These are phyloP conservation scores for Stercorarius parasiticus DNA, from an alignment of 2,113 vertebrate genomes.

Conservation along the genomic window DNA sequence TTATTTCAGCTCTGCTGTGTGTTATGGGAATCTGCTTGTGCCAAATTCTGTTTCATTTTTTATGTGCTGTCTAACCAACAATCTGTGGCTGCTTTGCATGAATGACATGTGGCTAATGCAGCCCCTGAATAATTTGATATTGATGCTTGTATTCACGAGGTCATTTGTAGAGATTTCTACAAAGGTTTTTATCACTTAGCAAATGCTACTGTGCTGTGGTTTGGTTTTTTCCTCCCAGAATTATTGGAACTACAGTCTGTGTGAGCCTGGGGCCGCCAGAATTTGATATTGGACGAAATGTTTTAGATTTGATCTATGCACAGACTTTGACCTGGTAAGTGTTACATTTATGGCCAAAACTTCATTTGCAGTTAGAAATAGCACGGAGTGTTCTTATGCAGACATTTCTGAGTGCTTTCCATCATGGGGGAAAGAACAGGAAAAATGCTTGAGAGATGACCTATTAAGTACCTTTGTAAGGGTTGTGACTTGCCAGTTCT, in stretches of 20 bases:
- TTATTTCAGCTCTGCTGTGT: neutral
- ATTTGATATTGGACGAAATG: conserved; percentile 92
- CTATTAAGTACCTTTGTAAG: neutral
- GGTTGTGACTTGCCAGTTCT: neutral
- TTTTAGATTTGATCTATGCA: conserved; percentile 91
- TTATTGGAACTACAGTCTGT: conserved; percentile 80
- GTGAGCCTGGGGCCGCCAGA: conserved; percentile 81
- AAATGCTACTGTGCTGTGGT: neutral
- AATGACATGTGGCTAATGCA: neutral
- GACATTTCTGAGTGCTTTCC: neutral
- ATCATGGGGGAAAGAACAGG: neutral
- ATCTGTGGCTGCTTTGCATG: neutral
- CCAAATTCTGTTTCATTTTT: neutral
- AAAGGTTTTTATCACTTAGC: neutral
- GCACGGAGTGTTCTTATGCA: neutral
- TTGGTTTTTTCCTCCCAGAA: conserved; percentile 49
- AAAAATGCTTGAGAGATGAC: neutral
- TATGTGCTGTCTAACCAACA: neutral
- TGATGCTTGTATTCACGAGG: neutral
- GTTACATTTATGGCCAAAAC: neutral
- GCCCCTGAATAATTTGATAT: neutral
- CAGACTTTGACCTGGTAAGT: conserved; percentile 93
- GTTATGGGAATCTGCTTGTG: neutral
- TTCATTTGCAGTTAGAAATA: neutral
- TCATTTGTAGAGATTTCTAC: neutral